Evolutionary conservation across 2,888 invertebrate genomes (phyloP), one percentile per base, ranked within the genome.

Genomic region (Drosophila stalkeri): DNA sequence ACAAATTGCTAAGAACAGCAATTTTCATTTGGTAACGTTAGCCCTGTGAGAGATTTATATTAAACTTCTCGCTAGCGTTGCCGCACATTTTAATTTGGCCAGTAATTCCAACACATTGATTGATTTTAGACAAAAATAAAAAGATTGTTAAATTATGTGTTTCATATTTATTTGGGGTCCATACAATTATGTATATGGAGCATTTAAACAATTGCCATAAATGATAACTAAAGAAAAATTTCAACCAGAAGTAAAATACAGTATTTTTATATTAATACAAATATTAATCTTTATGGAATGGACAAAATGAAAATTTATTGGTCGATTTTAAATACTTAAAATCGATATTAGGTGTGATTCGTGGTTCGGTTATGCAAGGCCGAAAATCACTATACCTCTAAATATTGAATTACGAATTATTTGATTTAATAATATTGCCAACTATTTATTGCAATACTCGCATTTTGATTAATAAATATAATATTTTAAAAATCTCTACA

Each of bases 11-110:
- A 57, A 54, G 37, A 16, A 33, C 20, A 73, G 74, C 66, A 81
- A 80, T 80, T 75, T 74, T 64, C 62, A 59, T 52, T 18, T 37
- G 60, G 54, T 49, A 2, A 11, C 66, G 63, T 64, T 64, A 60
- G 72, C 75, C 80, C 39, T 86, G 63, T 80, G 88, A 89, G 92
- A 92, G 91, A 91, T 92, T 92, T 92, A 92, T 92, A 92, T 92
- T 92, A 92, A 92, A 92, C 91, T 92, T 92, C 91, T 91, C 86
- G 81, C 80, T 89, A 80, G 72, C 69, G 60, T 43, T 56, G 35
- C 27, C 77, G 57, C 16, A 20, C 55, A 51, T 68, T 78, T 52
- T n/a, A 60, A 63, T 67, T 80, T 67, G 67, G 67, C 67, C 67
- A 62, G 46, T 67, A 62, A 65, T 72, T 72, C 49, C 46, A 56